Conservation (phyloP, 2,888 invertebrate genomes). For the Brachyopa scutellaris region DNA sequence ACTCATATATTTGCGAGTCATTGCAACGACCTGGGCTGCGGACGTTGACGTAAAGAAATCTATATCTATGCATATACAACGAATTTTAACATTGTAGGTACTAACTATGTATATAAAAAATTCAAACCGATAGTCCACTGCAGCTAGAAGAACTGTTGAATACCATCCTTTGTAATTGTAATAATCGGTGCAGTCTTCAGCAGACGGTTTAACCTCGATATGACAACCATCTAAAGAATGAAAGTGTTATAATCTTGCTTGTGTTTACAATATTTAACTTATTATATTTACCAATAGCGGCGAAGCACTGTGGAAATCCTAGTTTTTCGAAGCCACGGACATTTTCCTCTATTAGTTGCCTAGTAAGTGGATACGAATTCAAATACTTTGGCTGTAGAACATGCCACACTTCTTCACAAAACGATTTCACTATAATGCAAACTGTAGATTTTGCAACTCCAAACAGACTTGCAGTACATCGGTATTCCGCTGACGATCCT, state of each 20-base stretch:
- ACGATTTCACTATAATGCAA: background rate
- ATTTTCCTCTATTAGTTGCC: slow-evolving; percentile 1
- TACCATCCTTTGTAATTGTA: background rate
- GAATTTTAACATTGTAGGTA: background rate
- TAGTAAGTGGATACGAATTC: background rate
- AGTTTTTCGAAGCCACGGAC: slow-evolving; percentile 11
- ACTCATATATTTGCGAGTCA: background rate
- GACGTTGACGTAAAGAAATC: too few species aligned
- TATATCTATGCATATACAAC: too few species aligned
- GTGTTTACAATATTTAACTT: too few species aligned
- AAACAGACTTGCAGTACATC: slow-evolving; percentile 10
- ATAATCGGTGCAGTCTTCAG: background rate
- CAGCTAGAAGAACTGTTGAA: too few species aligned
- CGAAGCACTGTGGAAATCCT: slow-evolving; percentile 8
- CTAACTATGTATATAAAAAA: background rate
- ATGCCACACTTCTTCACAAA: too few species aligned
- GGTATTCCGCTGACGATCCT: too few species aligned
- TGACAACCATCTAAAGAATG: background rate
- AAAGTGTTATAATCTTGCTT: too few species aligned
- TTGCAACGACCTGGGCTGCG: too few species aligned
- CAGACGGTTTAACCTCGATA: background rate
- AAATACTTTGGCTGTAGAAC: background rate
- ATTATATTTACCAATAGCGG: too few species aligned
- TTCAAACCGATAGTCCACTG: background rate
- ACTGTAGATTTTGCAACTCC: background rate